Evolutionary conservation across 2,888 invertebrate genomes (phyloP), one percentile per base, ranked within the genome.

Genomic region (Erebia epiphron): DNA sequence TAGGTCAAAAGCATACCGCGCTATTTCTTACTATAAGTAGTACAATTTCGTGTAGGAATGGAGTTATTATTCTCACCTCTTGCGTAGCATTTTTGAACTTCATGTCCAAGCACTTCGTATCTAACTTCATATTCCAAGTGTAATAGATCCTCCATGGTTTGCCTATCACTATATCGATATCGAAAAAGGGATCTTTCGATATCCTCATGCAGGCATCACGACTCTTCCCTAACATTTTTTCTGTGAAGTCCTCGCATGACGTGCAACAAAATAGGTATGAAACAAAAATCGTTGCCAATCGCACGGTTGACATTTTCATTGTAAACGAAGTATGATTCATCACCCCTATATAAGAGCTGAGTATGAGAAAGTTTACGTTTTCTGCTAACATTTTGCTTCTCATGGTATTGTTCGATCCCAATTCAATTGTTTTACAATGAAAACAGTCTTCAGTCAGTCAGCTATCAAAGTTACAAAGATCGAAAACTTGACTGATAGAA

Each of bases 101-200:
- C 75, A 91, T 80, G 76, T 90, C 88, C 68, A 91, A 56, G 62
- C 91, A 91, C 66, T 81, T 83, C 0, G 75, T 62, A 0, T 80
- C 80, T 72, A 88, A 35, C 2, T 83, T 81, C 77, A 87, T 78
- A 56, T 89, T 87, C 91, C 91, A 92, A 0, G 86, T 79, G 43
- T 87, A 87, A 68, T 88, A 89, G 13, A 90, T 83, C 54, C 87
- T 78, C 91, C 92, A 92, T 0, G 84, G 79, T 26, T 77, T 80
- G 0, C 86, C 87, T 0, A 86, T 62, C 0, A 91, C 81, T 68
- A 85, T 67, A 0, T 91, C 87, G 0, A 81, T 75, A 18, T 88
- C 87, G 65, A 91, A 92, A 66, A 81, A 86, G 1, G 91, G 87
- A 0, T 87, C 76, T 18, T 77, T 80, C 0, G 78, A 75, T 54